Evolutionary conservation across 1,140 invertebrate genomes (phyloP).

Genomic region (Nasonia giraulti): DNA sequence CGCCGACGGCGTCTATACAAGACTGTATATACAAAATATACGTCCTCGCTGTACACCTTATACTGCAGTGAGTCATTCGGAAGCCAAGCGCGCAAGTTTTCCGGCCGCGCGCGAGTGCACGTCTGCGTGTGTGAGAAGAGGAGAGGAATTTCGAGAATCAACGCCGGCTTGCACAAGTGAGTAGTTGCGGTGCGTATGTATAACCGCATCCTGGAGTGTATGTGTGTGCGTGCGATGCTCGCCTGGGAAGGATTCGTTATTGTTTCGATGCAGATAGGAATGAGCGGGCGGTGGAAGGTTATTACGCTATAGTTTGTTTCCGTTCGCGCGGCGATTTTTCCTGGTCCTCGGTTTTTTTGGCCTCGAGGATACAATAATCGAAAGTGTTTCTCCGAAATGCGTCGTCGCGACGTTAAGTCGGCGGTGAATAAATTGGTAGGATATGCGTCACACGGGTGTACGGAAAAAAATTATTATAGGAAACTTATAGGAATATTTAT

Average conservation of each 20-base stretch:
- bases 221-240: neutral
- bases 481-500: no score
- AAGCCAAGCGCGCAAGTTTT: neutral
- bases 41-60: no score
- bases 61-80: neutral
- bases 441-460: no score
- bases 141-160: neutral
- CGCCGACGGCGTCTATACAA: neutral
- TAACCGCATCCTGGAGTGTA: neutral
- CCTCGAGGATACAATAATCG: no score
- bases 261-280: neutral
- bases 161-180: neutral
- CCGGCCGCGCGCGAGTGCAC: no score
- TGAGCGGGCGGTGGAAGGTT: neutral
- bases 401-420: no score
- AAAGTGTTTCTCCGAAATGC: no score
- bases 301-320: neutral
- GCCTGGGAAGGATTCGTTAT: slow-evolving; percentile 23
- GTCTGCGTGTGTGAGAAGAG: no score
- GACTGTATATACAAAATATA: neutral
- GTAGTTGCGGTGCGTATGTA: neutral
- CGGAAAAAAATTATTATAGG: neutral
- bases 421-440: no score
- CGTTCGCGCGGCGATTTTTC: no score
- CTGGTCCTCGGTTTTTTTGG: no score